Evolutionary conservation across 2,797 vertebrate species (phyloP), one percentile per base, ranked within the genome.

Genomic region (Tapera naevia): DNA sequence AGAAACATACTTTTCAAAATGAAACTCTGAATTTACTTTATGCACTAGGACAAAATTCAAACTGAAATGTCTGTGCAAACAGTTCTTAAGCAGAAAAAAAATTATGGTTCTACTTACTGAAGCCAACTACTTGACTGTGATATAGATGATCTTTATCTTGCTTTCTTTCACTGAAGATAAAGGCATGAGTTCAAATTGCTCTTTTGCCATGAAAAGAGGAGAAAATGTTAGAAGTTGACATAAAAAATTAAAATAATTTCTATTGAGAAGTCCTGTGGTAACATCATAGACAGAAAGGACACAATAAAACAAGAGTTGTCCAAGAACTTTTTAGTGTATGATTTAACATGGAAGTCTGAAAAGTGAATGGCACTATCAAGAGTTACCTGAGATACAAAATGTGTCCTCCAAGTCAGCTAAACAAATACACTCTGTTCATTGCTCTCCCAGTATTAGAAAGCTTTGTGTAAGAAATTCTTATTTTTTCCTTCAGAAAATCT

Each of bases 1-100:
- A 96, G n/a, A 70, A 96, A 94, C 18, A 58, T 50, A 74, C 76
- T 95, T 92, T 95, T 95, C 89, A 95, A 94, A 80, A 96, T 91
- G 65, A 94, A 96, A 91, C 79, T 78, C 30, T 62, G 62, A 93
- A 96, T 88, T 95, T 73, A 91, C 94, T 94, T 97, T 86, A 91
- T 89, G 73, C 94, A 73, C 69, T 71, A 85, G 75, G 61, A 93
- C 64, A 92, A 91, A 89, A 95, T 80, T 94, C 81, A 66, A 84
- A 72, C 78, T 83, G 91, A 95, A 95, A 86, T 45, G n/a, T 64
- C 78, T 91, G 23, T 62, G 45, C 64, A 73, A 87, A 88, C 41
- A 66, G 48, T 91, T 91, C 73, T 91, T 27, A 39, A 24, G 33
- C 54, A 74, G 54, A 86, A 83, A 82, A 82, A 35, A 91, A 86